phyloP scores from a whole-genome alignment of 2,888 invertebrate species.

The Marasmarcha lunaedactyla region DNA sequence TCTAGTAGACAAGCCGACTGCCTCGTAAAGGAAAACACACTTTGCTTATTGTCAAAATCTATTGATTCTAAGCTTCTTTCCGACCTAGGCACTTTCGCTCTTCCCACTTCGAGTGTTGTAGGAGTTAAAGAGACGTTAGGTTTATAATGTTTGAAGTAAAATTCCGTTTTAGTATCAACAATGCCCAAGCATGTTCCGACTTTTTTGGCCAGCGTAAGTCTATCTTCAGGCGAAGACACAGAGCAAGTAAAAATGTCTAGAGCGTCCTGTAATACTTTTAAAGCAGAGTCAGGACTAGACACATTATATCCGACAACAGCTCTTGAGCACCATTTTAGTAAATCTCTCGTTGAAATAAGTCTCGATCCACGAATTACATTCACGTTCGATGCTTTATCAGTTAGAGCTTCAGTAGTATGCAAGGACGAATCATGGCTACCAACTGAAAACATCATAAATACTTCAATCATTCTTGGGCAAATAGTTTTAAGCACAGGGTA shows the following conservation, averaged over 20 bases:
- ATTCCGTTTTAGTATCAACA: constrained; percentile 83
- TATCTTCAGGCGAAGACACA: constrained; percentile 73
- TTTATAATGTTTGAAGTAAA: constrained; percentile 82
- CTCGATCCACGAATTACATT: constrained; percentile 65
- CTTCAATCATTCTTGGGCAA: constrained; percentile 81
- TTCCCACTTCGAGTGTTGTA: constrained; percentile 76
- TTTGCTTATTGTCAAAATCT: constrained; percentile 46
- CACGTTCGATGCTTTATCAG: constrained; percentile 26
- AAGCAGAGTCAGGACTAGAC: constrained; percentile 74
- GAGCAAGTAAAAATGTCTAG: constrained; percentile 92
- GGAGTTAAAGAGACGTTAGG: constrained; percentile 75
- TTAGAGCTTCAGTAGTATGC: constrained; percentile 37
- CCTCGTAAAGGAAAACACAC: constrained; percentile 85
- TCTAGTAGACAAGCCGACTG: constrained; percentile 87
- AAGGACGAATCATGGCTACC: constrained; percentile 72
- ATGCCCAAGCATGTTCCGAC: constrained; percentile 88
- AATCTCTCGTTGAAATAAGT: constrained; percentile 85
- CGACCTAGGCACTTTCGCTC: constrained; percentile 67
- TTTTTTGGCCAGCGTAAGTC: constrained; percentile 76
- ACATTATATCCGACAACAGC: constrained; percentile 80
- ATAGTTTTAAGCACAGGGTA: constrained; percentile 81
- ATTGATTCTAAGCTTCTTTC: constrained; percentile 46
- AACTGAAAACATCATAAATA: constrained; percentile 84
- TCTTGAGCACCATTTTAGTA: constrained; percentile 91
- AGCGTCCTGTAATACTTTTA: constrained; percentile 87